Evolutionary conservation across 2,113 vertebrate species (phyloP), one percentile per base, ranked within the genome.

Genomic region (Thymallus thymallus): DNA sequence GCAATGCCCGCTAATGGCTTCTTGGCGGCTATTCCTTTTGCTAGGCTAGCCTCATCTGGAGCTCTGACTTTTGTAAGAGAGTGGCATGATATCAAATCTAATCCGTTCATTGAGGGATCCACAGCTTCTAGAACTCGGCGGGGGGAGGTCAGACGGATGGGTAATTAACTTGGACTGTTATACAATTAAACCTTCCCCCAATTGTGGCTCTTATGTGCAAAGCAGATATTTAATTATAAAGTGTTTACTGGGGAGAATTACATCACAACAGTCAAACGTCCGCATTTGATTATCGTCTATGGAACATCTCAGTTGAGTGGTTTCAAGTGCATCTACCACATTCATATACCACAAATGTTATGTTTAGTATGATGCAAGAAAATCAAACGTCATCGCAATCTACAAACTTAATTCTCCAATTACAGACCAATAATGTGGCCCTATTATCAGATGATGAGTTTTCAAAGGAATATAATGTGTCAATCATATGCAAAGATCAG

Each of bases 111-210:
- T 79, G 69, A 76, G 74, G 73, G 71, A 86, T 80, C 73, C 41
- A 79, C 63, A 79, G 76, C 82, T 71, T 80, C 76, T 71, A 78
- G 77, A 76, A 85, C 61, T 84, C 79, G 77, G 76, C 41, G 69
- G 72, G 85, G 48, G 9, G 35, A 80, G 77, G 82, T 84, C 77
- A 80, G 75, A 55, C 16, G 78, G 79, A 77, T 87, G 81, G 78
- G 79, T 88, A 92, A 92, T 91, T 88, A 91, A 85, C 85, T 88
- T 60, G 73, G 85, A 84, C 85, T 79, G 69, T 78, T 71, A 62
- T 84, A 73, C 85, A 87, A 91, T 92, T 89, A 87, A 87, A 88
- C 78, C 77, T 63, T 82, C 72, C 71, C 67, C 76, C 72, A 60
- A 84, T 82, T 84, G 88, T 81, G 86, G 86, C 66, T 72, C 79